Conservation (phyloP, 2,888 invertebrate species). For the Parnassius glacialis region DNA sequence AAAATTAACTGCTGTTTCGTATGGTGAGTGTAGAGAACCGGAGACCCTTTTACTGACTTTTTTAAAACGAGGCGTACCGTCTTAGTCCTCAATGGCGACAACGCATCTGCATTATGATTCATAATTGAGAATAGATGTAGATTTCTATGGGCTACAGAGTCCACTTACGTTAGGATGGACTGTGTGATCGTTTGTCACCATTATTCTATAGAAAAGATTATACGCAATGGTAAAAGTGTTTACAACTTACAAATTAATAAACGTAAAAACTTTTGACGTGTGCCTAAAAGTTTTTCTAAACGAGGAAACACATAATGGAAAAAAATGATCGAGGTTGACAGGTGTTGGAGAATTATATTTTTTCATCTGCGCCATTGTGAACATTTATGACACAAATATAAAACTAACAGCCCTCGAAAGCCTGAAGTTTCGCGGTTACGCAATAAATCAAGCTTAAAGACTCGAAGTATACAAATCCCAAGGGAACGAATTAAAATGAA, state of each 20-base stretch:
- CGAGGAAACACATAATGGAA: conserved; percentile 10
- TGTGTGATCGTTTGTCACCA: too few species aligned
- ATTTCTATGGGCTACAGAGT: too few species aligned
- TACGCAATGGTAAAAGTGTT: too few species aligned
- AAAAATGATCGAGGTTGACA: conserved; percentile 24
- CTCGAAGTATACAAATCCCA: conserved; percentile 51
- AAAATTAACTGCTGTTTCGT: too few species aligned
- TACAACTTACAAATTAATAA: conserved; percentile 3
- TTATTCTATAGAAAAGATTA: too few species aligned
- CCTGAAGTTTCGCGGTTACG: conserved; percentile 3
- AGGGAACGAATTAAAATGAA: conserved; percentile 63
- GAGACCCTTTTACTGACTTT: too few species aligned
- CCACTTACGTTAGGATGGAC: too few species aligned
- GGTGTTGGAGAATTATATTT: conserved; percentile 11
- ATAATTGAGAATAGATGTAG: too few species aligned
- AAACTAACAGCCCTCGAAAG: neutral
- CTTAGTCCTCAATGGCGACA: too few species aligned
- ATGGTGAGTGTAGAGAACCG: too few species aligned
- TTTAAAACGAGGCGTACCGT: too few species aligned
- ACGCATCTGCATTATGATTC: too few species aligned
- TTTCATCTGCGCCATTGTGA: conserved; percentile 10
- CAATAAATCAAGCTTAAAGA: conserved; percentile 38
- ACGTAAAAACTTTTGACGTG: conserved; percentile 8
- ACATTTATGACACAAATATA: conserved; percentile 12
- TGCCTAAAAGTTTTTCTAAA: conserved; percentile 9